Evolutionary conservation across 2,113 vertebrate genomes (phyloP), one percentile per base, ranked within the genome.

Genomic region (Gulo gulo): DNA sequence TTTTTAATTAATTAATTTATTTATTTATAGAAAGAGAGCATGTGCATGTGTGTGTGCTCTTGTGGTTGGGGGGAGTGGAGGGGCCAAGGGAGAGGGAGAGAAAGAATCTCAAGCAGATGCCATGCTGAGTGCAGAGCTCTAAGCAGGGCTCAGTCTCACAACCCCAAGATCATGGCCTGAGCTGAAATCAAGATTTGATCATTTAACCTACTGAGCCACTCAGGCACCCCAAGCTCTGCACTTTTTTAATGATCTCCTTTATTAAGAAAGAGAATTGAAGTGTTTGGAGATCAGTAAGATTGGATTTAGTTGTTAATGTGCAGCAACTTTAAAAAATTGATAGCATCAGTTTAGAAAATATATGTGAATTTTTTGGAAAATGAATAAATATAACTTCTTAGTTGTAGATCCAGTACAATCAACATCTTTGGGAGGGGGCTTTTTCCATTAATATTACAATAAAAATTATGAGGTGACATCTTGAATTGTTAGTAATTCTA

Each of bases 401-500:
- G 16, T 79, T 50, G 14, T 36, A 65, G 50, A 71, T 5, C 73
- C 3, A 26, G 8, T 29, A 4, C 24, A 31, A 39, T 39, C 47
- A 23, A 47, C 6, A 57, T 74, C n/a, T 86, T 50, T 57, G 52
- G n/a, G 13, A 42, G 10, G 59, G 59, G 2, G 7, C 20, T 88
- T 78, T 96, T 96, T 97, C 94, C 79, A 97, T 52, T 4, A 29
- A 85, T 9, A 1, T 86, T n/a, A 78, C 13, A 59, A 2, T 34
- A 50, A n/a, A 95, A 93, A n/a, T 11, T 23, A 45, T 74, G 9
- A 88, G 81, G 6, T 18, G 0, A 84, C 79, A 45, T 88, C 88
- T 55, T 96, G 18, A 94, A 97, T 89, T 97, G 78, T 42, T 63
- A 98, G 93, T 84, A 90, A 98, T 96, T 97, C 76, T 2, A 10